phyloP scores from a whole-genome alignment of 2,888 invertebrate species.

The Proisotoma minuta region DNA sequence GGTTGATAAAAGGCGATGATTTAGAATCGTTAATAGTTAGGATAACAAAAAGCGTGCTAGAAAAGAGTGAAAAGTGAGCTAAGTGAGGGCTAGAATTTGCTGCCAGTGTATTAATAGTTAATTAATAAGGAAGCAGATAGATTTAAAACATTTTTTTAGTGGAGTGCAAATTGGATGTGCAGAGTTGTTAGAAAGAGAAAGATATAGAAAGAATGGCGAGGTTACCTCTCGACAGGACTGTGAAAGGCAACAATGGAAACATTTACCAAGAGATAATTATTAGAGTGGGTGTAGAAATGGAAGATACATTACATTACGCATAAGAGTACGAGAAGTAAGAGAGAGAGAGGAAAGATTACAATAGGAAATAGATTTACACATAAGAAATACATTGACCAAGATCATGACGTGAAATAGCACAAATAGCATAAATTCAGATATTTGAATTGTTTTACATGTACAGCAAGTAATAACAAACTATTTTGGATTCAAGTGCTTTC shows the following conservation, averaged over 20 bases:
- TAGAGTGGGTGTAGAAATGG: constrained; percentile 42
- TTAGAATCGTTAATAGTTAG: no score
- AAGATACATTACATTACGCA: constrained; percentile 33
- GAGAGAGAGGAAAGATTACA: constrained; percentile 22
- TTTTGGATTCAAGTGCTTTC: no score
- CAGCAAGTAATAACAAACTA: no score
- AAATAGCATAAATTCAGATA: no score
- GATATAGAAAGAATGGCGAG: constrained; percentile 37
- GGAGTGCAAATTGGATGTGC: constrained; percentile 27
- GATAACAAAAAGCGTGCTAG: no score
- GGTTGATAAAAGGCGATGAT: no score
- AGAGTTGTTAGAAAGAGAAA: constrained; percentile 37
- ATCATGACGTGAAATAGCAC: no score
- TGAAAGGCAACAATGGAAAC: constrained; percentile 41
- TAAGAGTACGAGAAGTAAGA: constrained; percentile 36
- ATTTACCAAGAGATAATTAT: constrained; percentile 42
- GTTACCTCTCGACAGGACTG: constrained; percentile 48
- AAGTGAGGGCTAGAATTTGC: no score
- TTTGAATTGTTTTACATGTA: no score
- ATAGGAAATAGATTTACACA: constrained; percentile 6
- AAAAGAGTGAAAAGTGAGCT: no score
- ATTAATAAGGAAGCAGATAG: neutral
- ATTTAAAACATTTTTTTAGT: neutral
- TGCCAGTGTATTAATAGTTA: no score
- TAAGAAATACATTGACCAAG: constrained; percentile 2